Percentiles rank a stretch among this genome's conserved stretches.
These are phyloP conservation scores for Scrobipalpa costella DNA, from an alignment of 2,888 invertebrate species.

Conservation along the genomic window DNA sequence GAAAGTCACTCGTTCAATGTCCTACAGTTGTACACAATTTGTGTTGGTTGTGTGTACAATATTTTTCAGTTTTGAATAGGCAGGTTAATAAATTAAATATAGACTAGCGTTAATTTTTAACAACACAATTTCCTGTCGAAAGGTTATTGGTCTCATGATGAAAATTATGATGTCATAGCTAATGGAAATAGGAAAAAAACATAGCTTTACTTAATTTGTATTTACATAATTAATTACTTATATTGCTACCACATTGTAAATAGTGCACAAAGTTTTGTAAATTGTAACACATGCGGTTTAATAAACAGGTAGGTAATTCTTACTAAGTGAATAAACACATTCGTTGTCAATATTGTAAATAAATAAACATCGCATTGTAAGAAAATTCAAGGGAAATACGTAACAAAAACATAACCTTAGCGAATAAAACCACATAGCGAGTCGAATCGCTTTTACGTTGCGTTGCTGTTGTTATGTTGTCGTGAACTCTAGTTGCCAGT, in stretches of 20 bases:
- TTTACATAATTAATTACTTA: neutral
- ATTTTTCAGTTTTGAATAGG: neutral
- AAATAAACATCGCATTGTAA: neutral
- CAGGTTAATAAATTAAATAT: neutral
- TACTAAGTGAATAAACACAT: neutral
- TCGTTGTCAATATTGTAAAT: no score
- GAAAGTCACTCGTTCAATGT: constrained; percentile 14
- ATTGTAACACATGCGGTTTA: neutral
- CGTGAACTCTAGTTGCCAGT: constrained; percentile 73
- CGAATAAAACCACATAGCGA: constrained; percentile 18
- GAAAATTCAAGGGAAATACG: constrained; percentile 3
- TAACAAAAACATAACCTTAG: constrained; percentile 16
- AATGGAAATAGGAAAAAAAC: constrained; percentile 29
- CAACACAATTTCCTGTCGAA: constrained; percentile 37
- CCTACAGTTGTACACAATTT: neutral
- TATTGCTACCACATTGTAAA: neutral
- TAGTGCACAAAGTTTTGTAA: neutral
- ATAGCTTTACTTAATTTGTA: constrained; percentile 31
- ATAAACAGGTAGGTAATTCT: neutral
- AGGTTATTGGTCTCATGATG: constrained; percentile 50
- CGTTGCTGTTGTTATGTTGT: constrained; percentile 50
- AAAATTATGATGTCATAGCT: constrained; percentile 47
- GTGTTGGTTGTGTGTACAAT: neutral
- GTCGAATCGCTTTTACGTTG: constrained; percentile 7
- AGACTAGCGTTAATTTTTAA: constrained; percentile 11